Base-by-base conservation (phyloP, 2,888 invertebrate species). In the Xestia xanthographa region DNA sequence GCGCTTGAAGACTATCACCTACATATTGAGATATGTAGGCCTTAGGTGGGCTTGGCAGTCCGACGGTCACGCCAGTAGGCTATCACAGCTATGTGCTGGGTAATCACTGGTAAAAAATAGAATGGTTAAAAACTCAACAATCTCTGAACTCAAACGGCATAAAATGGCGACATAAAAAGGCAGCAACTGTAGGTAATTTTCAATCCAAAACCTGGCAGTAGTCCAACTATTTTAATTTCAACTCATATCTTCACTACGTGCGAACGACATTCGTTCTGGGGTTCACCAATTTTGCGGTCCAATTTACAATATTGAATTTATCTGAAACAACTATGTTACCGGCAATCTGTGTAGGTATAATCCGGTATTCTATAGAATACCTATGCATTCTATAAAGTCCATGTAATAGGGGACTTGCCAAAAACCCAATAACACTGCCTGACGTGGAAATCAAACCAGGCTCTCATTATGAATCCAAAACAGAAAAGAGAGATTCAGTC, bases 191-290 rank as follows among this genome's bases (percentile, higher is more conserved):
- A 26, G 29, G 48, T 66, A 56, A 67, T 67, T 67, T 63, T 62
- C 22, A 69, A 69, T 41, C 26, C 53, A 45, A 66, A 60, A 72
- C 50, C 26, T 79, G 76, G 79, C 79, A 8, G 14, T 1, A 2
- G 8, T 34, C 76, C 79, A 79, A 48, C 29, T 22, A 69, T 79
- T 79, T 79, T 69, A 66, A 79, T 81, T 81, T 29, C 38, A 2
- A 14, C 65, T 75, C 68, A 75, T 75, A 81, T 79, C 43, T 81
- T 11, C 38, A 60, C 34, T 26, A 66, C 58, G 82, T 81, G 79
- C 68, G 53, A 75, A 81, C 58, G 79, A 81, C 58, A 66, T 66
- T 41, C 60, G 53, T 50, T 48, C 20, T n/a, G 29, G 6, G 20
- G 45, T n/a, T 22, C 22, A 53, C 50, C 58, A 60, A 60, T 60